Percentiles rank a stretch among this genome's conserved stretches.
phyloP scores from a whole-genome alignment of 2,113 vertebrate genomes.

The Phocoena sinus region DNA sequence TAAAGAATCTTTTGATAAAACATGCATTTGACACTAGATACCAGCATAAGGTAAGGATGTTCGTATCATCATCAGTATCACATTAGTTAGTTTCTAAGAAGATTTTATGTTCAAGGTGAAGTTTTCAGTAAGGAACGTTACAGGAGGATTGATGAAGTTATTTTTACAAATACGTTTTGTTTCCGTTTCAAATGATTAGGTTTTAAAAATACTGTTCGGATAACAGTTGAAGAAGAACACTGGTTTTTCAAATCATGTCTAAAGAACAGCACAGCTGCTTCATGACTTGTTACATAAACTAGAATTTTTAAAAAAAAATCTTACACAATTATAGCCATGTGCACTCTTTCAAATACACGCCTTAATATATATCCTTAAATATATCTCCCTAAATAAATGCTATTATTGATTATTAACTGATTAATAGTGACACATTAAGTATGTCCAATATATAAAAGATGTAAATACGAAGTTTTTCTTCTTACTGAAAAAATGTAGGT shows the following conservation, averaged over 20 bases:
- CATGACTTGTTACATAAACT: not conserved
- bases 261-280: not conserved
- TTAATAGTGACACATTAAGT: not conserved
- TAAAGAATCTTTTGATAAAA: constrained; percentile 96
- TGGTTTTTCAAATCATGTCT: not conserved
- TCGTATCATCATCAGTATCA: not conserved
- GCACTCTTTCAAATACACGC: not conserved
- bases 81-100: not conserved
- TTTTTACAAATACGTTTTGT: constrained; percentile 12
- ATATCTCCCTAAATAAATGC: not conserved
- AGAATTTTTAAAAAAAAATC: not conserved
- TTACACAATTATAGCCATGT: not conserved
- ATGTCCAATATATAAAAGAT: not conserved
- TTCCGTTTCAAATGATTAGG: not conserved
- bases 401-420: not conserved
- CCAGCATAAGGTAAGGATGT: constrained; percentile 84
- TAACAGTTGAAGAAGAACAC: constrained; percentile 1
- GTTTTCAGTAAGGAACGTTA: not conserved
- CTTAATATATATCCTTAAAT: not conserved
- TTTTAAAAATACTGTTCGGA: not conserved
- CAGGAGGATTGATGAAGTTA: not conserved
- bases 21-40: constrained; percentile 96
- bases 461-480: not conserved
- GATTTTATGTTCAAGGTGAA: constrained; percentile 4
- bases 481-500: not conserved